Base-by-base conservation (phyloP, 2,888 invertebrate genomes). In the Drosophila nigricruria region DNA sequence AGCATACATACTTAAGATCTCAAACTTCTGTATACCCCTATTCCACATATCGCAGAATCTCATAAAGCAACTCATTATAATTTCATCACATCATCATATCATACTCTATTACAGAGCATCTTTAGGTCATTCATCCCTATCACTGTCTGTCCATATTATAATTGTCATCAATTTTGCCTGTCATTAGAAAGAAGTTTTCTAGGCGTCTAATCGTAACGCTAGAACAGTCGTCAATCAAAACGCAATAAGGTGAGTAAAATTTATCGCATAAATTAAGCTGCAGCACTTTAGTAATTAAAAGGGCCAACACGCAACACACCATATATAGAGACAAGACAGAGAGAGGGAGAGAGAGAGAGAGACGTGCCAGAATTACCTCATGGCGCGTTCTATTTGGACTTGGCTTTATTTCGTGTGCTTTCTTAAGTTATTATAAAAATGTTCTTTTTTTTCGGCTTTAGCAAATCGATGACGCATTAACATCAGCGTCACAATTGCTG, bases 381-480 rank as follows among this genome's bases (percentile, higher is more conserved):
- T 43, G 50, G 30, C 32, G 40, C 12, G 23, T 42, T 32, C 40
- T 52, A 14, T 38, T 54, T 53, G 53, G 47, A 12, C 43, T 62
- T 50, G 10, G 25, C 20, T 36, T 20, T 6, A 47, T 36, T 47
- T 47, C 36, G 77, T 64, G 70, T 74, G 50, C 38, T 43, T 64
- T 63, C 52, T 23, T 56, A 30, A 63, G 52, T 75, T 63, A 69
- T 69, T 68, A 74, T 63, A 14, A 36, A 52, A 59, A 36, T 43
- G 18, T 57, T 57, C n/a, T 42, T 58, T 16, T 14, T 47, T 56
- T 52, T 52, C n/a, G 45, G 42, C 34, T 61, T 38, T 3, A 8
- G 66, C 50, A 65, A 60, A 59, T 63, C 62, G 54, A 67, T 82
- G 79, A 82, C 82, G 79, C 82, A 82, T 65, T 57, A n/a, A 49